Conservation (phyloP, 30 jellyfish, hydroid and myxozoan genomes). For the Pseudorhiza aurosa region DNA sequence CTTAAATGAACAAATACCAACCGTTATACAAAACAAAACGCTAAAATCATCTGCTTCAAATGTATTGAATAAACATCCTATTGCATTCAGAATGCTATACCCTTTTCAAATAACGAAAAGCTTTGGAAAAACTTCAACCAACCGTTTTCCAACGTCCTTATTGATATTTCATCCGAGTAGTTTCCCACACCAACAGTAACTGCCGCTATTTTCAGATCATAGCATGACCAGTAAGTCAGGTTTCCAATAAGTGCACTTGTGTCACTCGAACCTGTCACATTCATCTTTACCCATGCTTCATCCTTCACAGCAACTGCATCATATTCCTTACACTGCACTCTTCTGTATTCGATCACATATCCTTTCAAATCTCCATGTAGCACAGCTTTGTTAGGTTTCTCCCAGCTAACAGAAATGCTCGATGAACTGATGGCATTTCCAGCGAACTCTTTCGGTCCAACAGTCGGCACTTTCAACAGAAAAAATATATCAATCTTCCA, state of each 20-base stretch:
- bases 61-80: no score
- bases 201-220: constrained; percentile 12
- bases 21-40: no score
- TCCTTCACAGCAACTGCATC: background rate
- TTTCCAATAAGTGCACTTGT: background rate
- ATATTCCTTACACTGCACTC: background rate
- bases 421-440: constrained; percentile 1
- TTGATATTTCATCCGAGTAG: background rate
- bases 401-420: constrained; percentile 14
- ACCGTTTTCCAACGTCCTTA: background rate
- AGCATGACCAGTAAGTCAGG: constrained; percentile 2
- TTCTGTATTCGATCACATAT: constrained; percentile 10
- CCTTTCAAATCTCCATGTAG: constrained; percentile 25
- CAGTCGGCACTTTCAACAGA: constrained; percentile 23
- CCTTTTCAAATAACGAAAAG: no score
- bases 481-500: background rate
- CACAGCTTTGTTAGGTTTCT: background rate
- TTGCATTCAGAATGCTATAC: no score
- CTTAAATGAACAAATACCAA: no score
- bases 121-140: no score
- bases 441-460: constrained; percentile 6
- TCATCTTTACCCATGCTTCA: background rate
- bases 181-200: constrained; percentile 23
- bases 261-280: background rate
- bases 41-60: no score